phyloP scores from a whole-genome alignment of 2,888 invertebrate genomes.

The Chymomyza fuscimana region DNA sequence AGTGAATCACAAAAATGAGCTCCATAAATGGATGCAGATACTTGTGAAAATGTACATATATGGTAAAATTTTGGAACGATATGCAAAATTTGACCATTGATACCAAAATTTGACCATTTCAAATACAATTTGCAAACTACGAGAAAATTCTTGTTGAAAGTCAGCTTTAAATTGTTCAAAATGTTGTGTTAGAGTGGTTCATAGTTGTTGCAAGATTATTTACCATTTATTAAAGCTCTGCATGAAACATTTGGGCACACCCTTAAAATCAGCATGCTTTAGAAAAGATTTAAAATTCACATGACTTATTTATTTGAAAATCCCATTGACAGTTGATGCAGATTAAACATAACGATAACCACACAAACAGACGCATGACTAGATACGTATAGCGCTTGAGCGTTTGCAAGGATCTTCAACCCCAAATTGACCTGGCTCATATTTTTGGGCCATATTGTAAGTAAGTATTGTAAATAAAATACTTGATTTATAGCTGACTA shows the following conservation, averaged over 20 bases:
- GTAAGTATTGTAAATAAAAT: background rate
- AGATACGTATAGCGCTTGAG: background rate
- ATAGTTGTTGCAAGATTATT: background rate
- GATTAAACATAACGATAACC: background rate
- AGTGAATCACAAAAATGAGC: slow-evolving; percentile 12
- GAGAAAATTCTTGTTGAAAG: slow-evolving; percentile 23
- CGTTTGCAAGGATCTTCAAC: slow-evolving; percentile 16
- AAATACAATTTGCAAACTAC: slow-evolving; percentile 43
- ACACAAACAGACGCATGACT: background rate
- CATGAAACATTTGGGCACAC: too few relatives aligned
- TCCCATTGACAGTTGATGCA: slow-evolving; percentile 52
- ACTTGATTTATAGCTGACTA: slow-evolving; percentile 40
- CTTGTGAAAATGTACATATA: background rate
- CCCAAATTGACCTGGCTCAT: background rate
- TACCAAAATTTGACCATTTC: too few relatives aligned
- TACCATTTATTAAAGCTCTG: background rate
- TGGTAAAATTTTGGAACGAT: slow-evolving; percentile 20
- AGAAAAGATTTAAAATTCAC: background rate
- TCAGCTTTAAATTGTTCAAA: slow-evolving; percentile 9
- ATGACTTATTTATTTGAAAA: slow-evolving; percentile 44
- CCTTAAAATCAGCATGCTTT: background rate
- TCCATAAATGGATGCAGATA: background rate
- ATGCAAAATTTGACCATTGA: too few relatives aligned
- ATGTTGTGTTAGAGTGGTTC: background rate
- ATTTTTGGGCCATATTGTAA: too few relatives aligned